These are phyloP conservation scores for Microcebus murinus DNA, from an alignment of 2,113 vertebrate species.

Conservation along the genomic window DNA sequence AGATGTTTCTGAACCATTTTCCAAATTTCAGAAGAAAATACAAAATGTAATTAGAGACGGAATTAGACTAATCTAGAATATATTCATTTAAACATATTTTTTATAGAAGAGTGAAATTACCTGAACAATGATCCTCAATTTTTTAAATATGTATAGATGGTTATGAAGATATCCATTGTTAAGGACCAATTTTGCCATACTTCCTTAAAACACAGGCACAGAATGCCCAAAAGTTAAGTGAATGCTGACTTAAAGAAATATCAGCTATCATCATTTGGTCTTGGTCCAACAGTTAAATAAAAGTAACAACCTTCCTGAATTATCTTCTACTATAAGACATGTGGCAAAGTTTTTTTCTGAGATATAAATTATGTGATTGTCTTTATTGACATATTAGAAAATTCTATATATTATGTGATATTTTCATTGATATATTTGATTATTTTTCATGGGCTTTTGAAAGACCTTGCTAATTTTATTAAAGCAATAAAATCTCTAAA, in stretches of 20 bases:
- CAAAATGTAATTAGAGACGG: background rate
- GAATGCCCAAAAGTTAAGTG: background rate
- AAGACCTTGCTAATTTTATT: background rate
- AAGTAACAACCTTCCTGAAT: background rate
- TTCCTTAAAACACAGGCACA: background rate
- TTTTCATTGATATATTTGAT: background rate
- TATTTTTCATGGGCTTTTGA: background rate
- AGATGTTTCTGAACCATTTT: background rate
- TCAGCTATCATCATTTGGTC: background rate
- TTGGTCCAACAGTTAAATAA: background rate
- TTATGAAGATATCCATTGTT: background rate
- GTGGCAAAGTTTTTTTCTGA: background rate
- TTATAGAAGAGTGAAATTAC: background rate
- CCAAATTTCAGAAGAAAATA: background rate
- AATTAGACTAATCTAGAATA: too few relatives aligned
- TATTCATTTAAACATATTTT: too few relatives aligned
- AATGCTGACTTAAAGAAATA: background rate
- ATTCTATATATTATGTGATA: background rate
- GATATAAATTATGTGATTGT: background rate
- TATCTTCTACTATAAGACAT: background rate
- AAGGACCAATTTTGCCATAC: accelerated
- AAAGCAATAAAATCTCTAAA: background rate
- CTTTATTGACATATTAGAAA: background rate
- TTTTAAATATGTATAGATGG: background rate
- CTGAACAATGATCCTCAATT: background rate